Percentiles rank a stretch among this genome's conserved stretches.
Evolutionary conservation across 2,888 invertebrate species (phyloP).

Genomic region (Melikaiella ostensackeni): DNA sequence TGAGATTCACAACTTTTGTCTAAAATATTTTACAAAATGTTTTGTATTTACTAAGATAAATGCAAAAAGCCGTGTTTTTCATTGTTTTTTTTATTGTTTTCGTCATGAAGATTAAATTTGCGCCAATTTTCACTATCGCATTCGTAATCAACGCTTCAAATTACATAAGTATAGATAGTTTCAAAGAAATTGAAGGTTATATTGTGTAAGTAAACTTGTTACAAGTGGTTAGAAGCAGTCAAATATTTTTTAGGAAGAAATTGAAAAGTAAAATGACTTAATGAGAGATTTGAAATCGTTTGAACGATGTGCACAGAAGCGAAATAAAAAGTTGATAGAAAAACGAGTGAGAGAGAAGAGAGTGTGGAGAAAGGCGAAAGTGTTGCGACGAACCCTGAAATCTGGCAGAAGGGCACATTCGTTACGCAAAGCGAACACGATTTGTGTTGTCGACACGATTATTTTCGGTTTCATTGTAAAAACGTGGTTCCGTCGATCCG

Average conservation of each 20-base stretch:
- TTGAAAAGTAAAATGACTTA: not conserved
- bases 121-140: no score
- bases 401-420: conserved; percentile 35
- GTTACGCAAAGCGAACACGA: conserved; percentile 37
- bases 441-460: conserved; percentile 32
- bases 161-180: no score
- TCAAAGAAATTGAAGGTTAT: no score
- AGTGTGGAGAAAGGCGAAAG: conserved; percentile 33
- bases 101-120: no score
- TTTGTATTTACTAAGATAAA: no score
- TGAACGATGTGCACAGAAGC: not conserved
- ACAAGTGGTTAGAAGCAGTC: not conserved
- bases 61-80: no score
- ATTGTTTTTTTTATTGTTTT: no score
- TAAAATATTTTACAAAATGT: no score
- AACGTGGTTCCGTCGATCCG: conserved; percentile 27
- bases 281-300: not conserved
- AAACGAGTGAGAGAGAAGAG: conserved; percentile 10
- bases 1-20: no score
- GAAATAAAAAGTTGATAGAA: not conserved
- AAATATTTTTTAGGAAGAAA: not conserved
- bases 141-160: no score
- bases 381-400: conserved; percentile 37
- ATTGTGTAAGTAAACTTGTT: not conserved
- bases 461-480: conserved; percentile 34